A percentile compares a stretch with the other conserved stretches of the same genome.
phyloP scores from a whole-genome alignment of 2,797 vertebrate species.

The Apodemus agrarius region DNA sequence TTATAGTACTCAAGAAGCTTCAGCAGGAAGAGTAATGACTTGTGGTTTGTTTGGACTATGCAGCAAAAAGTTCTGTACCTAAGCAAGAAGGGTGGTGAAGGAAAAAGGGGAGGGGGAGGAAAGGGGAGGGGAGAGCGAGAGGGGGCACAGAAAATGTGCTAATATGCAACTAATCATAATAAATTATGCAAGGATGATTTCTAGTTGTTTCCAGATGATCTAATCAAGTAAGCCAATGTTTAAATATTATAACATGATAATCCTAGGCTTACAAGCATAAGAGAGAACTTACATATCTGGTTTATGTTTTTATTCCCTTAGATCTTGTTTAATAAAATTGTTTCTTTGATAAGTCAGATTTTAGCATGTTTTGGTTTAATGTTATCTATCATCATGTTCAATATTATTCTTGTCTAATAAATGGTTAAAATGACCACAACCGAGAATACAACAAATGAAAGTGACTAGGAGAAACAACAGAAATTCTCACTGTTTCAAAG shows the following conservation, averaged over 20 bases:
- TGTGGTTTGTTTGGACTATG: not conserved
- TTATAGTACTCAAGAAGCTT: not conserved
- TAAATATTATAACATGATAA: not conserved
- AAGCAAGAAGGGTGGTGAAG: not conserved
- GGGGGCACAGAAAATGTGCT: not conserved
- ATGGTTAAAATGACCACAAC: not conserved
- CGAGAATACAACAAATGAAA: not conserved
- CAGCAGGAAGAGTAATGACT: not conserved
- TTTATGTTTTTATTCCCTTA: not conserved
- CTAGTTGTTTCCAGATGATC: constrained; percentile 12
- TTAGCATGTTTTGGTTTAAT: not conserved
- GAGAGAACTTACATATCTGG: not conserved
- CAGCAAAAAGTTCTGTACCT: not conserved
- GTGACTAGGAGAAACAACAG: not conserved
- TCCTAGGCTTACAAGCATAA: not conserved
- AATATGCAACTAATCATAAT: not conserved
- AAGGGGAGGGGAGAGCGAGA: too few species aligned
- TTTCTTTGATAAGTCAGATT: not conserved
- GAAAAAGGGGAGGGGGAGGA: not conserved
- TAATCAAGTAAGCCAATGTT: not conserved
- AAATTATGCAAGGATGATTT: not conserved
- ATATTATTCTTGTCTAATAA: constrained; percentile 18
- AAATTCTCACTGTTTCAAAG: not conserved
- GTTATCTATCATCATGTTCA: not conserved
- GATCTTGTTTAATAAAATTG: not conserved